A percentile compares a stretch with the other conserved stretches of the same genome.
These are phyloP conservation scores for Microplitis manilae DNA, from an alignment of 2,888 invertebrate species.

Conservation along the genomic window DNA sequence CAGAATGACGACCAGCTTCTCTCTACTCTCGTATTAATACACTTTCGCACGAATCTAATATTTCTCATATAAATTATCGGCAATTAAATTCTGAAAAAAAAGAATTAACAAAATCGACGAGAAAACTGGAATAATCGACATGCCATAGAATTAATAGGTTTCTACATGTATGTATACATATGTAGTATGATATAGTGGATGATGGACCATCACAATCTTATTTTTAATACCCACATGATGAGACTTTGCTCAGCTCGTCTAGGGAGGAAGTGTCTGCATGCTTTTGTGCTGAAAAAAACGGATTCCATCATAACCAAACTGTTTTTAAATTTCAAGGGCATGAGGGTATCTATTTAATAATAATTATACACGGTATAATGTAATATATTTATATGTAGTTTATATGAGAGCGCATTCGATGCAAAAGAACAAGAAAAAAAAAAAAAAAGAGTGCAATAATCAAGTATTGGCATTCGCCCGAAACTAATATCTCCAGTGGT, in stretches of 20 bases:
- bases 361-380: constrained; percentile 17
- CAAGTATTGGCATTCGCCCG: constrained; percentile 65
- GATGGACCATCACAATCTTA: constrained; percentile 15
- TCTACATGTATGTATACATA: not conserved
- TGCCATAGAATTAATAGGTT: constrained; percentile 33
- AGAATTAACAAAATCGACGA: constrained; percentile 43
- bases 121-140: constrained; percentile 48
- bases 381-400: not conserved
- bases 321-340: not conserved
- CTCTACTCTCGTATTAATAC: constrained; percentile 63
- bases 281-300: not conserved
- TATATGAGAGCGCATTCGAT: not conserved
- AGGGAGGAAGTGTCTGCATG: constrained; percentile 19
- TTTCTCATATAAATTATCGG: constrained; percentile 71
- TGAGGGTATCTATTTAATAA: constrained; percentile 18
- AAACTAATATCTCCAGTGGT: constrained; percentile 69
- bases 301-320: not conserved
- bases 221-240: not conserved
- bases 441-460: constrained; percentile 59
- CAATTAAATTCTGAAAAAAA: constrained; percentile 67
- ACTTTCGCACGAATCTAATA: constrained; percentile 72
- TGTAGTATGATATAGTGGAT: not conserved
- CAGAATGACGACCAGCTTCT: constrained; percentile 23
- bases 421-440: not conserved
- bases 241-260: constrained; percentile 3